Percentiles rank a stretch among this genome's conserved stretches.
Conservation (phyloP, 2,888 invertebrate species). For the Lepidochrysops patricia region DNA sequence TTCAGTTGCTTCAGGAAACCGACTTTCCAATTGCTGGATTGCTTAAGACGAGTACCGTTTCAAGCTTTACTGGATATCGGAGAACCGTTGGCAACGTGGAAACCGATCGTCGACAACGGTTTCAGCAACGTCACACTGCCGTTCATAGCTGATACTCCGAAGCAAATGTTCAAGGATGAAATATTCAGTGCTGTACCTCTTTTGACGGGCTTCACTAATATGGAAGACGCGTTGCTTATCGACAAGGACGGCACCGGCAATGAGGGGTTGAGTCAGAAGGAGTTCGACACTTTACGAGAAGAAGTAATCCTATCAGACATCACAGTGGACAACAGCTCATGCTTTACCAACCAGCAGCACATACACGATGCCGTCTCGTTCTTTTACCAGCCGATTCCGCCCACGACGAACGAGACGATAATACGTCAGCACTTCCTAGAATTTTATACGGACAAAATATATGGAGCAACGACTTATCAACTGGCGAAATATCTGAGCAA, state of each 20-base stretch:
- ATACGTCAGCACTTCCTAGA: slow-evolving; percentile 79
- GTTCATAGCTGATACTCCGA: slow-evolving; percentile 81
- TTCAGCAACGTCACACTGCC: slow-evolving; percentile 78
- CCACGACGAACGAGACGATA: slow-evolving; percentile 74
- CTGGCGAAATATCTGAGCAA: slow-evolving; percentile 79
- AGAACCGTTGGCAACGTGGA: slow-evolving; percentile 79
- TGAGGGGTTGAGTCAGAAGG: slow-evolving; percentile 73
- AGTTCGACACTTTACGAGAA: slow-evolving; percentile 77
- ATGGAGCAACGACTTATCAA: slow-evolving; percentile 80
- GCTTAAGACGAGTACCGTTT: slow-evolving; percentile 77
- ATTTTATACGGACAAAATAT: slow-evolving; percentile 84
- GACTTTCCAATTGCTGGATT: slow-evolving; percentile 78
- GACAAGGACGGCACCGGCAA: slow-evolving; percentile 74
- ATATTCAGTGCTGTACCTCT: slow-evolving; percentile 80
- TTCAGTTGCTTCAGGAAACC: slow-evolving; percentile 82
- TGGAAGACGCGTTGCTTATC: slow-evolving; percentile 84
- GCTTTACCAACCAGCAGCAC: slow-evolving; percentile 77
- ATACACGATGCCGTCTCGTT: slow-evolving; percentile 83
- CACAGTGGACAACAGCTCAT: slow-evolving; percentile 70
- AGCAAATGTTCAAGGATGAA: slow-evolving; percentile 75
- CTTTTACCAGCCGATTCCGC: slow-evolving; percentile 81
- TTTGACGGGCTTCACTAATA: slow-evolving; percentile 85
- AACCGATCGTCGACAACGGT: slow-evolving; percentile 83
- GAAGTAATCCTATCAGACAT: slow-evolving; percentile 78
- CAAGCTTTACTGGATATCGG: slow-evolving; percentile 76